Evolutionary conservation across 1,140 invertebrate species (phyloP).

Genomic region (Drosophila mayri): DNA sequence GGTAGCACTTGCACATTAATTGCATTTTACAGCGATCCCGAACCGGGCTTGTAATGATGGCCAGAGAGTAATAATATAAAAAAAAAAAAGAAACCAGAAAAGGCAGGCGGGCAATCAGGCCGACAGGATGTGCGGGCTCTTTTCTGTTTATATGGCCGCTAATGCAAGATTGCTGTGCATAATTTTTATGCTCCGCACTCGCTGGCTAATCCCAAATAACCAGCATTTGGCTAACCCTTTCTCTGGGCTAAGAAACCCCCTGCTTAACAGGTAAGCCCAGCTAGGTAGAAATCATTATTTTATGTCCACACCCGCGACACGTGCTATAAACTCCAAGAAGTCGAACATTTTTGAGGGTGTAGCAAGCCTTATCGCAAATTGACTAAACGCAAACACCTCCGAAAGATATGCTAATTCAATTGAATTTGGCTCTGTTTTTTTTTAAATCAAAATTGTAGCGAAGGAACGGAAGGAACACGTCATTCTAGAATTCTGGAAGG

Average conservation of each 20-base stretch:
- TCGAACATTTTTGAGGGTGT: background rate
- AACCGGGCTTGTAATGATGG: background rate
- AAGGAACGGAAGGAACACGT: constrained; percentile 40
- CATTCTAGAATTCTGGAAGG: background rate
- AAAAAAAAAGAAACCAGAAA: background rate
- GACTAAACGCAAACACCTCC: constrained; percentile 13
- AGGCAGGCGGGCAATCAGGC: background rate
- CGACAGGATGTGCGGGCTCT: constrained; percentile 45
- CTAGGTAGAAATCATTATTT: background rate
- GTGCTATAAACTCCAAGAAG: constrained; percentile 7
- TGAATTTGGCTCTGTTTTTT: constrained; percentile 41
- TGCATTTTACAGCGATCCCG: constrained; percentile 12
- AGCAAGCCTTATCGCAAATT: constrained; percentile 39
- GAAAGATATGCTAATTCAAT: constrained; percentile 43
- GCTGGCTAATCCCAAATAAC: constrained; percentile 30
- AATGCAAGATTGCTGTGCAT: constrained; percentile 31
- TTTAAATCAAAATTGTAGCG: constrained; percentile 6
- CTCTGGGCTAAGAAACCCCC: no score
- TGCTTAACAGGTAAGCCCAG: constrained; percentile 5
- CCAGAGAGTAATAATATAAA: constrained; percentile 5
- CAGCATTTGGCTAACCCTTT: background rate
- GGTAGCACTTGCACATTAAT: constrained; percentile 39
- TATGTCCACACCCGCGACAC: background rate
- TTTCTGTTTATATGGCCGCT: constrained; percentile 12
- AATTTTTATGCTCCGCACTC: constrained; percentile 9